Percentiles rank a stretch among this genome's conserved stretches.
These are phyloP conservation scores for Cavia porcellus DNA, from an alignment of 2,113 vertebrate species.

Conservation along the genomic window DNA sequence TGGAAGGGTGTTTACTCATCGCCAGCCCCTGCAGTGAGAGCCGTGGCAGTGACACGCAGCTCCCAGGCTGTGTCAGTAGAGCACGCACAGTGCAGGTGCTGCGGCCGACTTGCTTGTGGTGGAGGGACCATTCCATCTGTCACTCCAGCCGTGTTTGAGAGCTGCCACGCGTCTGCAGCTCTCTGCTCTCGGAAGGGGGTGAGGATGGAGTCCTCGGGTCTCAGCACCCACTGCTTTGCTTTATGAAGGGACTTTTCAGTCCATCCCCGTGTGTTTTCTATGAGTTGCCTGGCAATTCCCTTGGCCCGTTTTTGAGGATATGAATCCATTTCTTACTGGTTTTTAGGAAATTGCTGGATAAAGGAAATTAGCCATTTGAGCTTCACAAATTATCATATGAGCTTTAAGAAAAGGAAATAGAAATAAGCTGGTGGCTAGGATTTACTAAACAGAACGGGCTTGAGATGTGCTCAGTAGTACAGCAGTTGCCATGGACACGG, in stretches of 20 bases:
- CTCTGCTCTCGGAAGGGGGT: no score
- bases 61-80: not conserved
- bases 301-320: not conserved
- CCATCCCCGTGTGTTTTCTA: not conserved
- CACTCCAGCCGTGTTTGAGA: no score
- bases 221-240: no score
- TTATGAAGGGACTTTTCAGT: no score
- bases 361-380: not conserved
- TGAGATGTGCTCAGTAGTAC: not conserved
- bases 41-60: not conserved
- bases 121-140: no score
- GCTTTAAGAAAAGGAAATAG: slow-evolving; percentile 7
- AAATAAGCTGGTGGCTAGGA: not conserved
- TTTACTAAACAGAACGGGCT: not conserved
- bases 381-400: not conserved
- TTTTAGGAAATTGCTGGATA: slow-evolving; percentile 29
- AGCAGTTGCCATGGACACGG: not conserved
- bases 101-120: no score
- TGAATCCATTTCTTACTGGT: not conserved
- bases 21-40: not conserved
- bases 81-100: not conserved
- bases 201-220: no score
- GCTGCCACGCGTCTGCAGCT: no score
- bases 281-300: not conserved
- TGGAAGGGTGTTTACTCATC: not conserved